These are phyloP conservation scores for Pterophyllum scalare DNA, from an alignment of 2,113 vertebrate genomes.

Conservation along the genomic window DNA sequence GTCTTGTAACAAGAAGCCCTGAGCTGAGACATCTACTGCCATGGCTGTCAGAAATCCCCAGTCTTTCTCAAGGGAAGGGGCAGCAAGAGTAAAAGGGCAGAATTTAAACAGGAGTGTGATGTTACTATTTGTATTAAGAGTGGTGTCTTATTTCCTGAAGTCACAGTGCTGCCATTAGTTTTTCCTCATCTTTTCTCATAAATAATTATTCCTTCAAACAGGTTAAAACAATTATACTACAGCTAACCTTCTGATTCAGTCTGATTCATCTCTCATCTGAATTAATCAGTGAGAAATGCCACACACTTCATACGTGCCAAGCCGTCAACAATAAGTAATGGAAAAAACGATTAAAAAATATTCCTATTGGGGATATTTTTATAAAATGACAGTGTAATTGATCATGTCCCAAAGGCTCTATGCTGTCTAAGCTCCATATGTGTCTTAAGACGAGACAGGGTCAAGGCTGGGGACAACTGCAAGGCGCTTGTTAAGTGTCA, in stretches of 20 bases:
- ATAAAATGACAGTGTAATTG: conserved; percentile 66
- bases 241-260: background rate
- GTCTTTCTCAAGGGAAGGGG: conserved; percentile 46
- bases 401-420: conserved; percentile 65
- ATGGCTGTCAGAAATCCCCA: conserved; percentile 37
- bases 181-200: background rate
- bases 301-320: background rate
- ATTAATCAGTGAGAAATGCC: background rate
- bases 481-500: conserved; percentile 82
- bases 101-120: conserved; percentile 12
- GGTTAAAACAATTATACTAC: background rate
- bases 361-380: conserved; percentile 52
- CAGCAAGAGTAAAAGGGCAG: conserved; percentile 23
- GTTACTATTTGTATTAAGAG: conserved; percentile 16
- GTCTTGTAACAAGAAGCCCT: conserved; percentile 67
- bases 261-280: background rate
- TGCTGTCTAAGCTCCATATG: conserved; percentile 56
- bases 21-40: conserved; percentile 56
- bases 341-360: conserved; percentile 46
- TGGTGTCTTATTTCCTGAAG: background rate
- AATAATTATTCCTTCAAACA: background rate
- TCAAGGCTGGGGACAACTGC: conserved; percentile 79
- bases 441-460: conserved; percentile 74
- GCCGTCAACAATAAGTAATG: conserved; percentile 31
- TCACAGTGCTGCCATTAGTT: background rate